Base-by-base conservation (phyloP, 2,113 vertebrate species). In the Rana temporaria region DNA sequence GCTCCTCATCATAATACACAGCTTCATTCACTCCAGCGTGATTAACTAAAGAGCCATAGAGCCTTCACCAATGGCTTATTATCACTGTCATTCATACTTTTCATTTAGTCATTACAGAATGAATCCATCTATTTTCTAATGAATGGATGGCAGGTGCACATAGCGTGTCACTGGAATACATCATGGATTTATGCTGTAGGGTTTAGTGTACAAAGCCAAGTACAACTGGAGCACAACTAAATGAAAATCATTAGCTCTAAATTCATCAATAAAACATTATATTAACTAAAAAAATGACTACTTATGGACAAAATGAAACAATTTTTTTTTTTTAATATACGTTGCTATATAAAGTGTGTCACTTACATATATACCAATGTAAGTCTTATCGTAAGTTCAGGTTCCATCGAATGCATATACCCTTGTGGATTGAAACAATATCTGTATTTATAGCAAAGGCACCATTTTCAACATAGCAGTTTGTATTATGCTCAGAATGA, bases 31-130 rank as follows among this genome's bases (percentile, higher is more conserved):
- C 34, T 77, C 30, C 34, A 26, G 19, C 5, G 57, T 71, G 24
- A 65, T 65, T 77, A 64, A 34, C 30, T 32, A 6, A 72, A 11
- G n/a, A 57, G 24, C 26, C 14, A 73, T 57, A 73, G 1, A 30
- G 42, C 17, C 68, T 64, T 16, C 14, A 38, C 56, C 19, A 52
- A 18, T 18, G 42, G 79, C 56, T 63, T 71, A 52, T 80, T 80
- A 80, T 80, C 18, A 9, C 78, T 80, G 66, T 71, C 78, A 79
- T 79, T 79, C 64, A 68, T 34, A 79, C 48, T 68, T 67, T 57
- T 55, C 48, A 65, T 67, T 78, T 55, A 78, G 24, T 67, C 22
- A 48, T 55, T 57, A 65, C 64, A 79, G 48, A 79, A 68, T 56
- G 48, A 48, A 20, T 9, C 26, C 26, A 34, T 79, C 42, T 56